phyloP scores from a whole-genome alignment of 2,113 vertebrate genomes.

The Platichthys stellatus region DNA sequence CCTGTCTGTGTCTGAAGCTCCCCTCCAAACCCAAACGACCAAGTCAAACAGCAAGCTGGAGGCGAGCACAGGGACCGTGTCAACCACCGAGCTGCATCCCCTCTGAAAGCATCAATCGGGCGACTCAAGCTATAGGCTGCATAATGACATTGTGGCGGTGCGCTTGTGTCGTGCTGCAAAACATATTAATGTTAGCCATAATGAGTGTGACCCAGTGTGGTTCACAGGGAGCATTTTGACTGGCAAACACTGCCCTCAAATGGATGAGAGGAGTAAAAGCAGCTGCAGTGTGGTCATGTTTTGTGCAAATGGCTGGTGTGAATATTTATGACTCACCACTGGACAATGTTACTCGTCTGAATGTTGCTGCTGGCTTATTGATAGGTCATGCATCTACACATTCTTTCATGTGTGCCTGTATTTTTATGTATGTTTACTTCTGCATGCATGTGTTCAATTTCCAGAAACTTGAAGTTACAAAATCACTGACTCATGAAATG shows the following conservation, averaged over 20 bases:
- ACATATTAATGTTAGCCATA: constrained; percentile 76
- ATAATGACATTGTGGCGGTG: constrained; percentile 79
- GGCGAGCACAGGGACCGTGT: constrained; percentile 79
- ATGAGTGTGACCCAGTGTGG: constrained; percentile 77
- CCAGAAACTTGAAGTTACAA: neutral
- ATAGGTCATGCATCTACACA: too few relatives aligned
- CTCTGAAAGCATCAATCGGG: constrained; percentile 78
- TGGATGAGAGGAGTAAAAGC: constrained; percentile 55
- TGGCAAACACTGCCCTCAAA: constrained; percentile 79
- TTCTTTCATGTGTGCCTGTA: neutral
- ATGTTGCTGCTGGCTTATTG: neutral
- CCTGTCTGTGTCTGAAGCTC: constrained; percentile 41
- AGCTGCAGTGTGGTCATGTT: constrained; percentile 46
- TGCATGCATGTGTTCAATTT: neutral
- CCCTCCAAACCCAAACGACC: constrained; percentile 62
- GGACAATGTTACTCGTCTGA: neutral
- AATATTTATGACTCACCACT: neutral
- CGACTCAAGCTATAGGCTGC: constrained; percentile 69
- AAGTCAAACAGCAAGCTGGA: constrained; percentile 79
- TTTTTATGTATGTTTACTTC: neutral
- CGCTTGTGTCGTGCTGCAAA: constrained; percentile 74
- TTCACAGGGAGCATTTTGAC: constrained; percentile 36
- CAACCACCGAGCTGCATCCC: constrained; percentile 76
- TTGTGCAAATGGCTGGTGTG: constrained; percentile 14
- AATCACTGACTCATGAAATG: neutral